Base-by-base conservation (phyloP, 1,140 invertebrate genomes). In the Pentalonia nigronervosa region DNA sequence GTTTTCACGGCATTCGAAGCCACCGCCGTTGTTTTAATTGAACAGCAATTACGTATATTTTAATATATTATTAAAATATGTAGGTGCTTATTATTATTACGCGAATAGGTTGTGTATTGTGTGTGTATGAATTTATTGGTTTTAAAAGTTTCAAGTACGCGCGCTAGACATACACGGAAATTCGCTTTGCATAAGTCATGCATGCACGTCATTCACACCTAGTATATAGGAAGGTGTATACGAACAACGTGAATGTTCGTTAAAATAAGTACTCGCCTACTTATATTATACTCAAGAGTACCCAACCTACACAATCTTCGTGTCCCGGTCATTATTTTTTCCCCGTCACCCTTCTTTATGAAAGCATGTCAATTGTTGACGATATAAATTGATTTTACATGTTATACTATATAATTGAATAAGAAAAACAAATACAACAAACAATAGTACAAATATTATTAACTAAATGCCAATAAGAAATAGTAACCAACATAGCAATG, bases 61-160 rank as follows among this genome's bases (percentile, higher is more conserved):
- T 17, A 17, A 76, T 76, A 67, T 30, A 67, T 30, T n/a, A 76
- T 76, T n/a, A 41, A 41, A 41, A 67, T 14, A 76, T 76, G 60
- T 76, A 76, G 60, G 60, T 76, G 60, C n/a, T 76, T 76, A n/a
- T 81, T 81, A n/a, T 81, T 81, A 81, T 81, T 81, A 9, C 45
- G 36, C 45, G 23, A 41, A 84, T 45, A 84, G 23, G 23, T 84
- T 41, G 34, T 30, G 23, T 84, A 4, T 30, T 9, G 45, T 41
- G 6, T 23, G 36, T 9, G 83, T 41, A 25, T n/a, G 60, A 11
- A 34, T 53, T 53, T n/a, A 76, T 76, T 34, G 60, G 60, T n/a
- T 76, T n/a, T 67, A 76, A 76, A 76, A n/a, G 7, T 76, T 76
- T 76, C 60, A 76, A 76, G 60, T n/a, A 76, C 60, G n/a, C 60